Base-by-base conservation (phyloP, 2,888 invertebrate species). In the Ornithoptera alexandrae region DNA sequence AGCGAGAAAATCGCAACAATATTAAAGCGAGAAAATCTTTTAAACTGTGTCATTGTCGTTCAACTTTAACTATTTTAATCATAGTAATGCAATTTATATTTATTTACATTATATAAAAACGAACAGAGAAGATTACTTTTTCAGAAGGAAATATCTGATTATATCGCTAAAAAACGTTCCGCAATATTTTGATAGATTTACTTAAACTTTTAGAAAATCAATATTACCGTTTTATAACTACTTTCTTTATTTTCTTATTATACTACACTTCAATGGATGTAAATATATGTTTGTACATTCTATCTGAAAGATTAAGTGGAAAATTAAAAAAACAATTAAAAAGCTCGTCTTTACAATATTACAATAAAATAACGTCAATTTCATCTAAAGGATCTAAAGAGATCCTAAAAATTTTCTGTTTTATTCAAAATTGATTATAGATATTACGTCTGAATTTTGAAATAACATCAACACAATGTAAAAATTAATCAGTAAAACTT, bases 401-500 rank as follows among this genome's bases (percentile, higher is more conserved):
- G 15, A 46, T 46, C 46, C 46, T 17, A 15, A 22, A 15, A 39
- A 39, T 2, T 1, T 59, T 8, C 39, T 6, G 61, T 61, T 61
- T 61, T 4, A 58, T 12, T 12, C 7, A 46, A 8, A 12, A n/a
- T 53, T 24, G 36, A 18, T 56, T 50, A 30, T 53, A 4, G 53
- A n/a, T 53, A 53, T 53, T n/a, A n/a, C 53, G 53, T 3, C 7
- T 53, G 10, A 39, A 46, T 58, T 58, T 57, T 62, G 15, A 22
- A 65, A 24, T 36, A 63, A 63, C 68, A 46, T 83, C 81, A 68
- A 63, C 81, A 85, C 86, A 86, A 86, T 85, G 82, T 84, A 85
- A 85, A 87, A 85, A 86, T 87, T 86, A 89, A 89, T 89, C 88
- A 88, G 84, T 75, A 79, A 80, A 80, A 79, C 82, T 74, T 79